These are phyloP conservation scores for Heliornis fulica DNA, from an alignment of 2,113 vertebrate species.

Conservation along the genomic window DNA sequence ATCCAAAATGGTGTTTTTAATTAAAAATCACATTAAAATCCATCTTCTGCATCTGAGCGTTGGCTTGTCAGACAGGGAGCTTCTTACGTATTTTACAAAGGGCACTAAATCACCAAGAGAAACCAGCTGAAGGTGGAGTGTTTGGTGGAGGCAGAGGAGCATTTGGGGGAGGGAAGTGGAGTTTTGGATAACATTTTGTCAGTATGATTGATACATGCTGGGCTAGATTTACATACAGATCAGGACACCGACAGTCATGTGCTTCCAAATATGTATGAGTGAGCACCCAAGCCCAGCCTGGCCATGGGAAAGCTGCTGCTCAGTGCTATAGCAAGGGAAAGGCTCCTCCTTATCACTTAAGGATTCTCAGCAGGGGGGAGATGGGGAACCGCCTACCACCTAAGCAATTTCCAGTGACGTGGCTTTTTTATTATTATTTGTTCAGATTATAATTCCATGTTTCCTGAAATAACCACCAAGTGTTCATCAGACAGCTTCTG, in stretches of 20 bases:
- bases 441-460: constrained; percentile 57
- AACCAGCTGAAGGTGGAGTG: background rate
- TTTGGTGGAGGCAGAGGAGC: background rate
- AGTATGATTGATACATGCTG: background rate
- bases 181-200: background rate
- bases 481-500: constrained; percentile 39
- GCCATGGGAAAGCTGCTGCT: background rate
- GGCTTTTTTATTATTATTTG: constrained; percentile 52
- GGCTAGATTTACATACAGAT: background rate
- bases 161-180: background rate
- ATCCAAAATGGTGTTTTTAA: background rate
- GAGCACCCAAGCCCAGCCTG: background rate
- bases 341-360: background rate
- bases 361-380: background rate
- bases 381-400: background rate
- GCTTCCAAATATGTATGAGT: background rate
- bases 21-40: background rate
- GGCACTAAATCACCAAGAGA: background rate
- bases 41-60: background rate
- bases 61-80: background rate
- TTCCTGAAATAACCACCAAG: constrained; percentile 62
- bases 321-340: background rate
- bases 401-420: constrained; percentile 30
- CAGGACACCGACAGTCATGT: background rate
- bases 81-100: background rate